Percentiles rank a stretch among this genome's conserved stretches.
These are phyloP conservation scores for Erythrocercus mccallii DNA, from an alignment of 2,113 vertebrate genomes.

Conservation along the genomic window DNA sequence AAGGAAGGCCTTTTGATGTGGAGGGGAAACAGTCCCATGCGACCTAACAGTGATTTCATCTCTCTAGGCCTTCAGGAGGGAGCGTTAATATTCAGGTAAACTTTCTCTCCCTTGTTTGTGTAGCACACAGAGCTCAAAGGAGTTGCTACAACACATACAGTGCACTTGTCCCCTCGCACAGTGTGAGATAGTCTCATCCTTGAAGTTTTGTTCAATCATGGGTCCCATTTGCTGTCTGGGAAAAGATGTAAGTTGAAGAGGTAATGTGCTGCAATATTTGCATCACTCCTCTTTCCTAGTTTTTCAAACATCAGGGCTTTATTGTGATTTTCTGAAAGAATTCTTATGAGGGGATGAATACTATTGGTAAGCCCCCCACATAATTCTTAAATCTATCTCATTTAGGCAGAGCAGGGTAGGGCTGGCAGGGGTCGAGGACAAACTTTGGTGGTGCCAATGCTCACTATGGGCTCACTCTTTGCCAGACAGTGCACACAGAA, in stretches of 20 bases:
- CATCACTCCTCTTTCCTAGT: accelerated
- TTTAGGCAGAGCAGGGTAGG: no score
- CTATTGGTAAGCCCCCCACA: not conserved
- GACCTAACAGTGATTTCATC: conserved; percentile 90
- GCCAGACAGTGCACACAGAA: not conserved
- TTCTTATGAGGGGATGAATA: accelerated
- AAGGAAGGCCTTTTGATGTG: conserved; percentile 90
- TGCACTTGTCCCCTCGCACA: not conserved
- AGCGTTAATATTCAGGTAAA: conserved; percentile 88
- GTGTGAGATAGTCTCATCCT: not conserved
- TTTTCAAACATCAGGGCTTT: not conserved
- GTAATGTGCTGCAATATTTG: not conserved
- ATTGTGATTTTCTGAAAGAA: not conserved
- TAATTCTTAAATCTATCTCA: not conserved
- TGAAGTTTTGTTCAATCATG: not conserved
- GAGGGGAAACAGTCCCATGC: conserved; percentile 88
- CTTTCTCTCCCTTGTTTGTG: not conserved
- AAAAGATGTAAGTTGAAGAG: not conserved
- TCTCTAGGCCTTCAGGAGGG: conserved; percentile 91
- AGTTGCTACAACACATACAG: not conserved
- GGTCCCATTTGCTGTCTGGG: not conserved
- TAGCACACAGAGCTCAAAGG: not conserved
- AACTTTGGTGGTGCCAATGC: accelerated
- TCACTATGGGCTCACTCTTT: not conserved
- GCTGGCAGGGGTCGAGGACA: not conserved